Conservation (phyloP, 1,140 invertebrate species). For the Megalopta genalis region DNA sequence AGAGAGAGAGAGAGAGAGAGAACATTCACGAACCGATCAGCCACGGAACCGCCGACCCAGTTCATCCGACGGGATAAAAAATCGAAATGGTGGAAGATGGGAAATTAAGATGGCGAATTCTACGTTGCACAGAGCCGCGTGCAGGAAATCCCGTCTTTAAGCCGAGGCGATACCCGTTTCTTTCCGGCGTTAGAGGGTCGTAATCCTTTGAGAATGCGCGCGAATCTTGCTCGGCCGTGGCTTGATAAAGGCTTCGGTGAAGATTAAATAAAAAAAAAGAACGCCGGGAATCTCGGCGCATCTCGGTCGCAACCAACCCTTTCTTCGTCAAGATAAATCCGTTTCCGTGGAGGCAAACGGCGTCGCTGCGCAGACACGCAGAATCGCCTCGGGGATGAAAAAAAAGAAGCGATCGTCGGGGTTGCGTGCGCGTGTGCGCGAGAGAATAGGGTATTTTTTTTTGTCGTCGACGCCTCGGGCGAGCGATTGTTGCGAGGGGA, state of each 20-base stretch:
- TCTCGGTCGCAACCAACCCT: no score
- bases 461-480: no score
- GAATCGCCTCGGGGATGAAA: background rate
- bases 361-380: background rate
- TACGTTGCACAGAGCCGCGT: no score
- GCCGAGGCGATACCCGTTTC: no score
- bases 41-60: no score
- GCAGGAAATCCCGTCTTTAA: background rate
- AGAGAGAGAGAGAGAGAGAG: no score
- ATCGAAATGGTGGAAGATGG: no score
- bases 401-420: no score
- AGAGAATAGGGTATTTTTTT: background rate
- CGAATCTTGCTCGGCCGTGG: background rate
- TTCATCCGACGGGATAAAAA: no score
- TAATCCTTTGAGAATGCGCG: conserved; percentile 7
- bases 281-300: background rate
- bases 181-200: background rate
- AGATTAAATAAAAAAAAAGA: conserved; percentile 21
- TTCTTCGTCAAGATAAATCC: background rate
- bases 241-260: background rate
- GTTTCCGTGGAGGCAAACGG: background rate
- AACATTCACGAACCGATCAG: no score
- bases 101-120: no score
- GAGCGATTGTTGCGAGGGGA: background rate
- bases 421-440: background rate